Conservation (phyloP, 1,140 invertebrate genomes). For the Heliconius hermathena region DNA sequence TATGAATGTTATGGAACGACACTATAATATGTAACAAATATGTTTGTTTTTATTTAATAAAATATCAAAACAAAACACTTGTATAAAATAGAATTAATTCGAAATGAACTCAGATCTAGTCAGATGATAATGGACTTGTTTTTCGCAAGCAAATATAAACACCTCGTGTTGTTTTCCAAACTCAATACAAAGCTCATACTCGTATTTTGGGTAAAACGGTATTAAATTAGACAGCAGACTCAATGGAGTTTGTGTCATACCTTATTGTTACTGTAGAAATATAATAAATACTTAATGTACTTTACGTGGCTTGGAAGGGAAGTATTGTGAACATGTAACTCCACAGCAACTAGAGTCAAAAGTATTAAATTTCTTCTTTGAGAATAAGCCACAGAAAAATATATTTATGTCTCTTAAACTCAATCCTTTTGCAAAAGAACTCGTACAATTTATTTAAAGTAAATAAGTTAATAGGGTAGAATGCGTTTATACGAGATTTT, state of each 20-base stretch:
- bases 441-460: slow-evolving; percentile 3
- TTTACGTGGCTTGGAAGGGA: slow-evolving; percentile 16
- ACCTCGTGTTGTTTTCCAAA: slow-evolving; percentile 38
- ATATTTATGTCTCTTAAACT: not conserved
- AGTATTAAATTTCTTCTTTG: not conserved
- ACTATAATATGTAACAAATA: not conserved
- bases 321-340: slow-evolving; percentile 14
- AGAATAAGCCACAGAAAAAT: slow-evolving; percentile 1
- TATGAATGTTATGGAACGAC: not conserved
- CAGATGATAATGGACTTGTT: slow-evolving; percentile 35
- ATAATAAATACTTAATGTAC: no score
- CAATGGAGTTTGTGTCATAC: slow-evolving; percentile 23
- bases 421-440: not conserved
- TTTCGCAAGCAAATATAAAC: slow-evolving; percentile 32
- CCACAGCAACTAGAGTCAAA: not conserved
- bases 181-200: slow-evolving; percentile 33
- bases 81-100: slow-evolving; percentile 13
- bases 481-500: slow-evolving; percentile 23
- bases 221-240: slow-evolving; percentile 30
- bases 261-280: slow-evolving; percentile 23
- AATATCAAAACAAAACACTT: not conserved
- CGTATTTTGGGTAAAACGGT: slow-evolving; percentile 25
- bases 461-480: slow-evolving; percentile 3
- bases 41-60: not conserved
- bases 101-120: slow-evolving; percentile 28